These are phyloP conservation scores for Huso huso DNA, from an alignment of 2,797 vertebrate genomes.

Conservation along the genomic window DNA sequence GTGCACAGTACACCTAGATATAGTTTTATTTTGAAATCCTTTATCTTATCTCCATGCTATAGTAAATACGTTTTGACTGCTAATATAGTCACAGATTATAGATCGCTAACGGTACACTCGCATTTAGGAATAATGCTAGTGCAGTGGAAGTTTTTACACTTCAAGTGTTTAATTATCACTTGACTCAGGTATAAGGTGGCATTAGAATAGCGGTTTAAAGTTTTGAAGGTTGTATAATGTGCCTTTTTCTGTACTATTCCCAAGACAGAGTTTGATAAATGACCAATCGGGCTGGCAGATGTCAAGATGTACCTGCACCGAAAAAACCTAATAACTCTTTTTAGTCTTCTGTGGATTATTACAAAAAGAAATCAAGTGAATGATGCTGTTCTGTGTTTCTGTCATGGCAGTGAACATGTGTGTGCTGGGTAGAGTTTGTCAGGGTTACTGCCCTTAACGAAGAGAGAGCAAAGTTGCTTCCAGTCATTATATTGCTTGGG, in stretches of 20 bases:
- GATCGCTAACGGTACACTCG: no score
- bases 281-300: background rate
- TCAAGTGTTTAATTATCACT: background rate
- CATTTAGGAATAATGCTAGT: no score
- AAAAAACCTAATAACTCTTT: background rate
- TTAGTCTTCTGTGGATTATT: background rate
- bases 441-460: no score
- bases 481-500: no score
- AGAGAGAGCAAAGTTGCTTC: no score
- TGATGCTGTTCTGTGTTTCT: background rate
- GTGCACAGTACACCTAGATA: no score
- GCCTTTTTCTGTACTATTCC: background rate
- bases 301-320: background rate
- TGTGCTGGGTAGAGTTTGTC: no score
- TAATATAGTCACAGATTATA: no score
- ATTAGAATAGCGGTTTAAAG: background rate
- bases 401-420: background rate
- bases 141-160: no score
- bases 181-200: background rate
- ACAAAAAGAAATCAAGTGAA: background rate
- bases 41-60: no score
- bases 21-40: no score
- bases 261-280: background rate
- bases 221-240: background rate
- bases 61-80: no score